Conservation (phyloP, 2,888 invertebrate species). For the Diaprepes abbreviatus region DNA sequence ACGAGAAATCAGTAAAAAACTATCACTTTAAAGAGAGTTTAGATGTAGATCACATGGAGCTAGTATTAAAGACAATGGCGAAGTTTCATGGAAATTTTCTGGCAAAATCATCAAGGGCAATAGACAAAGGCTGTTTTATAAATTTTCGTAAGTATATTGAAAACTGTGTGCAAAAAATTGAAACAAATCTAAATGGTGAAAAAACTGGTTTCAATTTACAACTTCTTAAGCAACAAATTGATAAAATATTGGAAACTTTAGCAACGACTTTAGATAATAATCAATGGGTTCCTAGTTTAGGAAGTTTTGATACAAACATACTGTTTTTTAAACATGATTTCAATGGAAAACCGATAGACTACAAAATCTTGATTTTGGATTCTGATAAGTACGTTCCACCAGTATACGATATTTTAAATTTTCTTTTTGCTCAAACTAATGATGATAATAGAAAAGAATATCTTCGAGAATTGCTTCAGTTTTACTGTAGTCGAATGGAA, state of each 20-base stretch:
- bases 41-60: neutral
- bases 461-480: slow-evolving; percentile 38
- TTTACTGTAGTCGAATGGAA: slow-evolving; percentile 36
- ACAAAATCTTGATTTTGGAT: neutral
- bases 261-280: neutral
- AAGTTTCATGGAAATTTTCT: neutral
- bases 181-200: neutral
- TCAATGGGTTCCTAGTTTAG: neutral
- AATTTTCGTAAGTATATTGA: neutral
- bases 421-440: slow-evolving; percentile 37
- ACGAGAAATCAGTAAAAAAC: neutral
- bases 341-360: neutral
- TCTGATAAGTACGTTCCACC: slow-evolving; percentile 11
- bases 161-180: neutral
- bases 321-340: slow-evolving; percentile 10
- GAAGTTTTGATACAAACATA: neutral
- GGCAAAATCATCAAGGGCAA: neutral
- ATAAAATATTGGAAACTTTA: neutral
- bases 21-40: neutral
- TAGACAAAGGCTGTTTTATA: too few species aligned
- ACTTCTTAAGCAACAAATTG: neutral
- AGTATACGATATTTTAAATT: slow-evolving; percentile 34
- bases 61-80: neutral
- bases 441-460: slow-evolving; percentile 37
- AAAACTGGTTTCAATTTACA: too few species aligned